These are phyloP conservation scores for Charina bottae DNA, from an alignment of 2,113 vertebrate species.

Conservation along the genomic window DNA sequence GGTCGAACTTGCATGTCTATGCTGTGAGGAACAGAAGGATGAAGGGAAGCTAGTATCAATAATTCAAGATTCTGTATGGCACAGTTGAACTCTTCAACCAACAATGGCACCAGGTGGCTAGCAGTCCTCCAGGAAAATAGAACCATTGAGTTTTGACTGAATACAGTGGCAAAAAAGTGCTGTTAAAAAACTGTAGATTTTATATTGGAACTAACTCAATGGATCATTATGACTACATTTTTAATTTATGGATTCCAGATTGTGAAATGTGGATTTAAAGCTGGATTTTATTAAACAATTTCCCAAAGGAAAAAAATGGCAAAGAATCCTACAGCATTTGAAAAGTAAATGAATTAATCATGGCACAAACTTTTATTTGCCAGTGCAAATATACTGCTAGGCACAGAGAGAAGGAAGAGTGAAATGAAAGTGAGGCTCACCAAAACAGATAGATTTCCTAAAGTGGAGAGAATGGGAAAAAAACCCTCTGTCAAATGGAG, in stretches of 20 bases:
- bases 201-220: neutral
- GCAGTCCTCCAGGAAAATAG: constrained; percentile 45
- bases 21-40: neutral
- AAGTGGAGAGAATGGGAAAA: neutral
- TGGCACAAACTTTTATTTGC: neutral
- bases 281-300: neutral
- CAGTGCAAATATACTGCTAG: neutral
- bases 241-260: neutral
- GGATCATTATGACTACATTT: neutral
- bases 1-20: constrained; percentile 23
- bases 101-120: constrained; percentile 55
- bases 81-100: constrained; percentile 65
- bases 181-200: neutral
- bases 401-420: neutral
- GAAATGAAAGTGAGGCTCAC: neutral
- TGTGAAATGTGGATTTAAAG: neutral
- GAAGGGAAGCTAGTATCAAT: constrained; percentile 62
- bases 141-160: constrained; percentile 38
- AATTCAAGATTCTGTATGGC: constrained; percentile 63
- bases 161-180: neutral
- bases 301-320: neutral
- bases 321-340: neutral
- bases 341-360: neutral
- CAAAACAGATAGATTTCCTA: neutral
- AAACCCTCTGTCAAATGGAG: neutral